Conservation (phyloP, 1,140 invertebrate genomes). For the Elysia chlorotica region DNA sequence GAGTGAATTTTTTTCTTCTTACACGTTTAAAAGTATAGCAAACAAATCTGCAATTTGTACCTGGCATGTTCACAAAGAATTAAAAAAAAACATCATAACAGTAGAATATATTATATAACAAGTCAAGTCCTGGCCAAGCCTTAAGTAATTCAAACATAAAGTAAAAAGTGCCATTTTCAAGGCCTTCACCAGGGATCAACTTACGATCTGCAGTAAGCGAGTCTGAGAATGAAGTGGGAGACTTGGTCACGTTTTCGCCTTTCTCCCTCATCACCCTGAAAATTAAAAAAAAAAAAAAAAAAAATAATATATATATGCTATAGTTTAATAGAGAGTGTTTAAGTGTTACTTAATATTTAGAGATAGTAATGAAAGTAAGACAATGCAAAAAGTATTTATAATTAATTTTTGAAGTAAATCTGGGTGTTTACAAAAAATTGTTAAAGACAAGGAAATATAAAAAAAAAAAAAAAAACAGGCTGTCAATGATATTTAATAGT, state of each 20-base stretch:
- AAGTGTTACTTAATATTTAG: slow-evolving; percentile 1
- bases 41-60: too few relatives aligned
- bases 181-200: slow-evolving; percentile 17
- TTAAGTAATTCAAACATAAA: too few relatives aligned
- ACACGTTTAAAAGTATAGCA: too few relatives aligned
- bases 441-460: background rate
- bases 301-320: slow-evolving; percentile 6
- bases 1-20: too few relatives aligned
- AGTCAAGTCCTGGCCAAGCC: too few relatives aligned
- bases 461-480: background rate
- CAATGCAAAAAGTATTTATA: background rate
- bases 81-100: too few relatives aligned
- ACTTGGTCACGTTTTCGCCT: slow-evolving; percentile 80
- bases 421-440: background rate
- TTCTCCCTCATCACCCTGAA: slow-evolving; percentile 56
- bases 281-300: slow-evolving; percentile 14
- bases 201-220: slow-evolving; percentile 80
- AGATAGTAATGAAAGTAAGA: background rate
- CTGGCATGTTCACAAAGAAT: too few relatives aligned
- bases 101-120: too few relatives aligned
- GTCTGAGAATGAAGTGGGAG: slow-evolving; percentile 89
- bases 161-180: background rate
- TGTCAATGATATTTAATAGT: too few relatives aligned
- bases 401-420: background rate
- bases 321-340: background rate